phyloP scores from a whole-genome alignment of 2,888 invertebrate species.

The Andrena dorsata region DNA sequence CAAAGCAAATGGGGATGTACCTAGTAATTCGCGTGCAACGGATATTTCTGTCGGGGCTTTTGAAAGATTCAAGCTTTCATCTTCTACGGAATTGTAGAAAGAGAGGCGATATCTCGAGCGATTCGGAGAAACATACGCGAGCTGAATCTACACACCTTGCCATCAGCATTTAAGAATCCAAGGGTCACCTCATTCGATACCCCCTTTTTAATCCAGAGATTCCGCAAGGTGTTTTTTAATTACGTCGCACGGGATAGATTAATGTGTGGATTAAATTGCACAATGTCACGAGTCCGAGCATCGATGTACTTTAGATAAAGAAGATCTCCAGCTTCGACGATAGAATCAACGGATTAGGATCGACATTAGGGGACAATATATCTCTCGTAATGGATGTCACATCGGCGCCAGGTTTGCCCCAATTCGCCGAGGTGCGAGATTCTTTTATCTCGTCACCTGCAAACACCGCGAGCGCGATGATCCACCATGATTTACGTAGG shows the following conservation, averaged over 20 bases:
- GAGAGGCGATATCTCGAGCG: no score
- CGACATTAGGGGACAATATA: constrained; percentile 15
- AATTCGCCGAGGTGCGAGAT: constrained; percentile 34
- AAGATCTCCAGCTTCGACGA: background rate
- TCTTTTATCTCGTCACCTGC: constrained; percentile 42
- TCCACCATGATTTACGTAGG: background rate
- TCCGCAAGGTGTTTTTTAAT: background rate
- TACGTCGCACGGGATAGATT: background rate
- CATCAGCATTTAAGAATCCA: no score
- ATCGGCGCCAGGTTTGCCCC: constrained; percentile 38
- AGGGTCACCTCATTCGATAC: no score
- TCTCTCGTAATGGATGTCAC: constrained; percentile 19
- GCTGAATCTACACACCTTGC: no score
- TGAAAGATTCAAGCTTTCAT: no score
- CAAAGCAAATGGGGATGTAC: background rate
- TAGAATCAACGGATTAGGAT: background rate
- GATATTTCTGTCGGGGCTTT: no score
- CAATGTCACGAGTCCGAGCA: constrained; percentile 13
- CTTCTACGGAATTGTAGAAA: no score
- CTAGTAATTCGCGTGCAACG: background rate
- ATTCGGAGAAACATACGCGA: no score
- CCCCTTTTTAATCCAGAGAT: no score
- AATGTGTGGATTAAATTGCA: background rate
- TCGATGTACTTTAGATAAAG: constrained; percentile 18
- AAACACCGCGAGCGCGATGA: constrained; percentile 29